Percentiles rank a stretch among this genome's conserved stretches.
phyloP scores from a whole-genome alignment of 1,140 invertebrate species.

The Octopus bimaculoides region DNA sequence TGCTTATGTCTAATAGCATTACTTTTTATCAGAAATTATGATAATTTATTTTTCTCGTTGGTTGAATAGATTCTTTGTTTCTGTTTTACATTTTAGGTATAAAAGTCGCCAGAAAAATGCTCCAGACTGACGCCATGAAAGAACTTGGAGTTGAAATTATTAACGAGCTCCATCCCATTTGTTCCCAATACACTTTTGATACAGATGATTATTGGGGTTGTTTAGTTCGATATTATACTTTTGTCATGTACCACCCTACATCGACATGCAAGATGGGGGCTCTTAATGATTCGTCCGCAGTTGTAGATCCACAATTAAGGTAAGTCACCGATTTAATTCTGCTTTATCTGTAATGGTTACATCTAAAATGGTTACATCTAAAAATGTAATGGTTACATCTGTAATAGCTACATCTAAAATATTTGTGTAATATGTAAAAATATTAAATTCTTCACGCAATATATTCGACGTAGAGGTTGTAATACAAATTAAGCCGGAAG shows the following conservation, averaged over 20 bases:
- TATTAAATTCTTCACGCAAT: too few species aligned
- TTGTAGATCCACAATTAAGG: slow-evolving; percentile 76
- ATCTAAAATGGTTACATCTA: too few species aligned
- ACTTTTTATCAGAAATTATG: neutral
- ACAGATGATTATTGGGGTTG: slow-evolving; percentile 53
- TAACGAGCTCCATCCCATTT: slow-evolving; percentile 23
- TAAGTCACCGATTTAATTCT: slow-evolving; percentile 16
- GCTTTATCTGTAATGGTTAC: too few species aligned
- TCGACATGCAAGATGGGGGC: slow-evolving; percentile 93
- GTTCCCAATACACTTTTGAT: slow-evolving; percentile 24
- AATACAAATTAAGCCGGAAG: too few species aligned
- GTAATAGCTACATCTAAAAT: too few species aligned
- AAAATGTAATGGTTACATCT: too few species aligned
- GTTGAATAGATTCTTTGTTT: neutral
- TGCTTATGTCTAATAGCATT: too few species aligned
- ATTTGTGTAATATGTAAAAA: too few species aligned
- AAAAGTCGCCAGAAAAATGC: slow-evolving; percentile 22
- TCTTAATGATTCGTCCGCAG: slow-evolving; percentile 76
- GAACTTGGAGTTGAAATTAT: slow-evolving; percentile 25
- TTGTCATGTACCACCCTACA: slow-evolving; percentile 83
- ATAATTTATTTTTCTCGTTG: neutral
- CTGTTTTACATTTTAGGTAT: slow-evolving; percentile 19
- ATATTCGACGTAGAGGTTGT: too few species aligned
- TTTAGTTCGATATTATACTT: slow-evolving; percentile 44
- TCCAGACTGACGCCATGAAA: slow-evolving; percentile 25